These are phyloP conservation scores for Pachycephala philippinensis DNA, from an alignment of 2,113 vertebrate genomes.

Conservation along the genomic window DNA sequence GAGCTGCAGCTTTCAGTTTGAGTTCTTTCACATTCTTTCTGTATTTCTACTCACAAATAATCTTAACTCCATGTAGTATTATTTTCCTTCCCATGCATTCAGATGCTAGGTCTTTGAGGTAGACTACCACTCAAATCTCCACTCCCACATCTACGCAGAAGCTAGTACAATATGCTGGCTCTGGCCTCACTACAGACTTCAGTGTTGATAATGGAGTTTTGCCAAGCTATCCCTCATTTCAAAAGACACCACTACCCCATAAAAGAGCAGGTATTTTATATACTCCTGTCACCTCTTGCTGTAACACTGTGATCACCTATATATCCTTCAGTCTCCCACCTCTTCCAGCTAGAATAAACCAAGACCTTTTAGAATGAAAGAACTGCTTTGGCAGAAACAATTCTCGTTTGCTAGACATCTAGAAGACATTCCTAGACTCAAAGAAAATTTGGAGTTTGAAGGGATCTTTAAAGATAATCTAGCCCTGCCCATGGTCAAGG, in stretches of 20 bases:
- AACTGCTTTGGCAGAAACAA: not conserved
- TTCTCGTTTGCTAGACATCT: not conserved
- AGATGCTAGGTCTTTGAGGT: not conserved
- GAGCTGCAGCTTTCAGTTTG: not conserved
- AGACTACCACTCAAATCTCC: not conserved
- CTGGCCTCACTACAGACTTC: not conserved
- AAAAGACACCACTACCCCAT: not conserved
- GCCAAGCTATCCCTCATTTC: not conserved
- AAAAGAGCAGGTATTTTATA: not conserved
- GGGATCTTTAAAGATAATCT: not conserved
- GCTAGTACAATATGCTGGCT: not conserved
- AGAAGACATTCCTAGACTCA: not conserved
- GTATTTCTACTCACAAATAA: not conserved
- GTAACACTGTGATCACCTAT: not conserved
- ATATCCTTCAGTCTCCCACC: not conserved
- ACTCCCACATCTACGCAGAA: not conserved
- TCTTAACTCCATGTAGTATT: not conserved
- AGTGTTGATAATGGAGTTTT: not conserved
- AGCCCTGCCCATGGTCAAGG: accelerated
- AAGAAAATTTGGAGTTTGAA: not conserved
- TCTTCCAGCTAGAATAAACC: not conserved
- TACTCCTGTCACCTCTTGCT: not conserved
- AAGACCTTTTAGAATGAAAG: not conserved
- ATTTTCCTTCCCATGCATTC: not conserved
- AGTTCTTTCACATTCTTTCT: not conserved